Evolutionary conservation across 2,888 invertebrate species (phyloP).

Genomic region (Trachelus stipa): DNA sequence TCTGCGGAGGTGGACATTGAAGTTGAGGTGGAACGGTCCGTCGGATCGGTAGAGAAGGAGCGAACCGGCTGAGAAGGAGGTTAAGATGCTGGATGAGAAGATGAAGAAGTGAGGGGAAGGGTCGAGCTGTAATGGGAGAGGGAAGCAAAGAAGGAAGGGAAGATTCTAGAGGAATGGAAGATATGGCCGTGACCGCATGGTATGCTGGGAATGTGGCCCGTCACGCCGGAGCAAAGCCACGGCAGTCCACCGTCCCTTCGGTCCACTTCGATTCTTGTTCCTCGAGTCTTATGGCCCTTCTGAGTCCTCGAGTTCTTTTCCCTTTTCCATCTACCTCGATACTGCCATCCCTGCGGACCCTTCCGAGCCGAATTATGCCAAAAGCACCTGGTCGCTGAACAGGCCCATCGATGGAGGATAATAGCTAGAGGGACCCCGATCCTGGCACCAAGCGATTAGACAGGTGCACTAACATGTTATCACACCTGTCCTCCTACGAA

Average conservation of each 20-base stretch:
- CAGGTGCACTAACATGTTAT: slow-evolving; percentile 30
- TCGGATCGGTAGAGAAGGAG: slow-evolving; percentile 18
- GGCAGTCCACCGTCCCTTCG: slow-evolving; percentile 44
- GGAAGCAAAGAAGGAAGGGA: slow-evolving; percentile 35
- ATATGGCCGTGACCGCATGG: slow-evolving; percentile 65
- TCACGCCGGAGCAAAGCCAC: slow-evolving; percentile 57
- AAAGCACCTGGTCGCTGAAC: slow-evolving; percentile 21
- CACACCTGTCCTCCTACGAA: slow-evolving; percentile 18
- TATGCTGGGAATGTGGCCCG: slow-evolving; percentile 64
- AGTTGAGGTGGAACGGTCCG: slow-evolving; percentile 16
- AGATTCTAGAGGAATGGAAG: slow-evolving; percentile 62
- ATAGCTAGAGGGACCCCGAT: slow-evolving; percentile 1
- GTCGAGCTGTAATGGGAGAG: slow-evolving; percentile 21
- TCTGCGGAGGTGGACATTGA: slow-evolving; percentile 19
- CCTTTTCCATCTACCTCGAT: background rate
- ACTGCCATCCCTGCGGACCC: background rate
- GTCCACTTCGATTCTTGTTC: slow-evolving; percentile 46
- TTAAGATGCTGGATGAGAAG: slow-evolving; percentile 19
- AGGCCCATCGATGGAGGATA: slow-evolving; percentile 16
- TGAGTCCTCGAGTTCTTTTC: background rate
- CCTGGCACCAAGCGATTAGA: slow-evolving; percentile 31
- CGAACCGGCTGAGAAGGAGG: background rate
- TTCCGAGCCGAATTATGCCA: slow-evolving; percentile 14
- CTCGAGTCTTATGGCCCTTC: background rate
- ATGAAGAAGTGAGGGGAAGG: slow-evolving; percentile 30